These are phyloP conservation scores for Trachelus troglodyta DNA, from an alignment of 2,888 invertebrate species.

Conservation along the genomic window DNA sequence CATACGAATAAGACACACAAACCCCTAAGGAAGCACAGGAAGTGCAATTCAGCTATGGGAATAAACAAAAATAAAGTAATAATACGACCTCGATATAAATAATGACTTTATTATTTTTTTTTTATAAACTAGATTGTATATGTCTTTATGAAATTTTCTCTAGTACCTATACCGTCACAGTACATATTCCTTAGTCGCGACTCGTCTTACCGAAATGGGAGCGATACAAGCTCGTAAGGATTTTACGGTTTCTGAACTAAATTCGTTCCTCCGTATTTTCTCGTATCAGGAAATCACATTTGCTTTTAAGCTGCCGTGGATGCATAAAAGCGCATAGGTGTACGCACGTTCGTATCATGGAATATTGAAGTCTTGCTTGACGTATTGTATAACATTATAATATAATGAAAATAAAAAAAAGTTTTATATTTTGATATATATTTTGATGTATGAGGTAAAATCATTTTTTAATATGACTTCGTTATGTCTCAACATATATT, in stretches of 20 bases:
- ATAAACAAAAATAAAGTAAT: neutral
- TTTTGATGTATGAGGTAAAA: too few species aligned
- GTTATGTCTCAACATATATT: too few species aligned
- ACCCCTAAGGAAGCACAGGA: neutral
- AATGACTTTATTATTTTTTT: neutral
- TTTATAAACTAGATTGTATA: neutral
- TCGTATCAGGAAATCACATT: neutral
- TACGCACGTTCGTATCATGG: neutral
- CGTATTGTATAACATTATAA: too few species aligned
- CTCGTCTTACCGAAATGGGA: neutral
- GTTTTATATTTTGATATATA: too few species aligned
- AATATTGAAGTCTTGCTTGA: neutral
- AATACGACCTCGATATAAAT: neutral
- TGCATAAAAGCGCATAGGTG: neutral
- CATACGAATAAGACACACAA: neutral
- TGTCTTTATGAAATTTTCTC: neutral
- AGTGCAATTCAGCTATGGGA: neutral
- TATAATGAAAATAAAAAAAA: too few species aligned
- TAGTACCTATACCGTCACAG: neutral
- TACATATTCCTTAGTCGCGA: neutral
- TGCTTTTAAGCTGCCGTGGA: neutral
- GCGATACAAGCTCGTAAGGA: neutral
- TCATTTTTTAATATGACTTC: too few species aligned
- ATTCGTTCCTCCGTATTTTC: neutral
- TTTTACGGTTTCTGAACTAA: neutral